Conservation (phyloP, 2,113 vertebrate genomes). For the Hucho hucho region DNA sequence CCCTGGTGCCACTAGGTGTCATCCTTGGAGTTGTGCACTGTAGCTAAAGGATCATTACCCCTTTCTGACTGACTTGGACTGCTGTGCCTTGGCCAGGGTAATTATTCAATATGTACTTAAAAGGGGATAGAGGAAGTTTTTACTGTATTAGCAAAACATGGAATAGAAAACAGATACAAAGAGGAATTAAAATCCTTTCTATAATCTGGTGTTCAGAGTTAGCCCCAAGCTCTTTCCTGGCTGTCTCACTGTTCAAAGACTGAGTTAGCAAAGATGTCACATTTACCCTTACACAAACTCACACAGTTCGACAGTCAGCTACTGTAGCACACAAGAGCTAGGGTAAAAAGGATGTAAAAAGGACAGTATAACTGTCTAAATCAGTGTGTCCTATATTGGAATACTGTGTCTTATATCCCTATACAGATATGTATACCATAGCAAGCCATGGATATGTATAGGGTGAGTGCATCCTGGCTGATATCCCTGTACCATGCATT, state of each 20-base stretch:
- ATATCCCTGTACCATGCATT: conserved; percentile 33
- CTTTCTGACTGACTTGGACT: neutral
- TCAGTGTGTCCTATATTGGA: neutral
- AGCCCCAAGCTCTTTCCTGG: conserved; percentile 48
- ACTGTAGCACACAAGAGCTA: neutral
- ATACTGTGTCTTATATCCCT: neutral
- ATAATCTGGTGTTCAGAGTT: conserved; percentile 33
- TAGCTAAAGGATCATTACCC: neutral
- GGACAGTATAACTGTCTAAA: neutral
- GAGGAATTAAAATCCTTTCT: no score
- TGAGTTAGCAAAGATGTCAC: conserved; percentile 50
- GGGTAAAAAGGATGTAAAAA: neutral
- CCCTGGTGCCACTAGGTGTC: neutral
- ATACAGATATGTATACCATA: neutral
- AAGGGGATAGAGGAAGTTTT: neutral
- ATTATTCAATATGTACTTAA: neutral
- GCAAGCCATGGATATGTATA: neutral
- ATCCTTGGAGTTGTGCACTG: neutral
- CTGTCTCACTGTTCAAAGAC: no score
- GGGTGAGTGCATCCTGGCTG: neutral
- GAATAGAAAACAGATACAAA: conserved; percentile 28
- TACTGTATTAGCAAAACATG: neutral
- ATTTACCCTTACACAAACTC: no score
- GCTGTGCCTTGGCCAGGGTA: neutral
- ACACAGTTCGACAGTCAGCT: no score